phyloP scores from a whole-genome alignment of 2,888 invertebrate genomes.

The Syrista parreyssii region DNA sequence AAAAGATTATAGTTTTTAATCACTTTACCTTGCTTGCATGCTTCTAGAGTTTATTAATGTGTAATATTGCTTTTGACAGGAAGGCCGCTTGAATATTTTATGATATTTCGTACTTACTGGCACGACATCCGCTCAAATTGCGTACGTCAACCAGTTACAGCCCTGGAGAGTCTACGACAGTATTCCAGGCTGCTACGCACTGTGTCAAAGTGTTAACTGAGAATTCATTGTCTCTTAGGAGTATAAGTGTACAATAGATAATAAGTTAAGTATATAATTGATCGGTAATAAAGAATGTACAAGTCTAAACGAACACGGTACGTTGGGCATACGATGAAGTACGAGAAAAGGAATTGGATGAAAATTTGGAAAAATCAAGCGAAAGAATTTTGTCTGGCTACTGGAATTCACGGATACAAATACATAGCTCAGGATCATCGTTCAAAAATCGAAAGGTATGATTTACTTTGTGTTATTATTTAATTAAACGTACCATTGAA shows the following conservation, averaged over 20 bases:
- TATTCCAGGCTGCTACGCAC: background rate
- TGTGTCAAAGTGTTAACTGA: background rate
- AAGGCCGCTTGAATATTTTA: constrained; percentile 45
- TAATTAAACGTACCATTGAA: constrained; percentile 4
- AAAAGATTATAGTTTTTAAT: background rate
- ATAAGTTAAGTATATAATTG: background rate
- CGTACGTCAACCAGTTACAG: background rate
- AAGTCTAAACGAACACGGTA: background rate
- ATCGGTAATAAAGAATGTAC: background rate
- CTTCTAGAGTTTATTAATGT: background rate
- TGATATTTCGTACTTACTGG: constrained; percentile 27
- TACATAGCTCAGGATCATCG: constrained; percentile 74
- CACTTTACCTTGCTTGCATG: background rate
- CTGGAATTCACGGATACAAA: constrained; percentile 78
- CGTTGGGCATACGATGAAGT: constrained; percentile 3
- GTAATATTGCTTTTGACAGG: background rate
- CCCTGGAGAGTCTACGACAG: background rate
- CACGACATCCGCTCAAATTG: constrained; percentile 17
- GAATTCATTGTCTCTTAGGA: background rate
- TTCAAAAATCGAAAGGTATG: constrained; percentile 70
- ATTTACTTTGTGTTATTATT: background rate
- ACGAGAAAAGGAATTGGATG: constrained; percentile 18
- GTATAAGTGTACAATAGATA: background rate
- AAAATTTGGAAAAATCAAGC: constrained; percentile 42
- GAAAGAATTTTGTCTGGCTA: constrained; percentile 74